Evolutionary conservation across 2,888 invertebrate species (phyloP).

Genomic region (Amphipoea oculea): DNA sequence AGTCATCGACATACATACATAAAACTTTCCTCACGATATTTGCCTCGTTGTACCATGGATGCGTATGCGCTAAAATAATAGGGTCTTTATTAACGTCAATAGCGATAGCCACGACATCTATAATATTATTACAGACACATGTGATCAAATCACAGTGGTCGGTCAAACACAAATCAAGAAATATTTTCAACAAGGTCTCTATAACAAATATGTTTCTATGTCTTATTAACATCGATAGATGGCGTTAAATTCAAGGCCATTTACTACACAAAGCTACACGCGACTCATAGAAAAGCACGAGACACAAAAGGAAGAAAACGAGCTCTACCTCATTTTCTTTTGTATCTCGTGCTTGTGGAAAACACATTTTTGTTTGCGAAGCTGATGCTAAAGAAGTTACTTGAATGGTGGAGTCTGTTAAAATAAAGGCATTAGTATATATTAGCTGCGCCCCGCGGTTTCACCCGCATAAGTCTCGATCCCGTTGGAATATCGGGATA

Average conservation of each 20-base stretch:
- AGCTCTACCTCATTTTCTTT: neutral
- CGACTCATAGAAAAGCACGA: neutral
- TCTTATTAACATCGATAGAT: conserved; percentile 22
- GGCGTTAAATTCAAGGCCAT: conserved; percentile 15
- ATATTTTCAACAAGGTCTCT: neutral
- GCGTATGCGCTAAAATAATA: neutral
- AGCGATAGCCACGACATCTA: conserved; percentile 37
- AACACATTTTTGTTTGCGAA: neutral
- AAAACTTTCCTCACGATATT: neutral
- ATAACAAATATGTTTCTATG: no score
- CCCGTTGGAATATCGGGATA: no score
- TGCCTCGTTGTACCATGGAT: neutral
- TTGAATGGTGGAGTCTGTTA: neutral
- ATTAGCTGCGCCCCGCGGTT: no score
- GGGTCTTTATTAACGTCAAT: neutral
- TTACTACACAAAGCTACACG: neutral
- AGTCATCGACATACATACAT: neutral
- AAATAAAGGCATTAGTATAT: conserved; percentile 7
- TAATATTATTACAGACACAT: neutral
- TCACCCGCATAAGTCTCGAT: no score
- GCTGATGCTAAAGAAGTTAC: neutral
- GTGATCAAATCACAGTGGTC: neutral
- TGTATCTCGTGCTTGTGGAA: neutral
- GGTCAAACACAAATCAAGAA: neutral
- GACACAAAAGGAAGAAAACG: neutral